Evolutionary conservation across 2,888 invertebrate genomes (phyloP), one percentile per base, ranked within the genome.

Genomic region (Eremobia ochroleuca): DNA sequence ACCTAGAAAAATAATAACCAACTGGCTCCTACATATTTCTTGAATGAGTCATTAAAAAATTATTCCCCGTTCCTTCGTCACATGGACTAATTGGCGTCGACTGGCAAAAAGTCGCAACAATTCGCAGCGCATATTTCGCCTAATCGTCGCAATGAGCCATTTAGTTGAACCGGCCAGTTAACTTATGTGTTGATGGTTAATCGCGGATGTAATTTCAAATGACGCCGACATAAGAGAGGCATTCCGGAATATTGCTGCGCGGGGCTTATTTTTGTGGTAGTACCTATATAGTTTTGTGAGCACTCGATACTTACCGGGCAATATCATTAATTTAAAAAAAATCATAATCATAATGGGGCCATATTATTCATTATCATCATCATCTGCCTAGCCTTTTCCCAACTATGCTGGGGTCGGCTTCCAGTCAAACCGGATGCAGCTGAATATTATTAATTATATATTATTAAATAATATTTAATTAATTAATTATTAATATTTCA

Each of bases 131-230:
- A 95, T 95, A 91, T 94, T 93, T 94, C 92, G 90, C 85, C 93
- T 96, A 96, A 96, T 95, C 93, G 93, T 83, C 91, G 92, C 91
- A 91, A 93, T 91, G 91, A 91, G 88, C 91, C 91, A 89, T 91
- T 93, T 92, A 93, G 93, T 70, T 91, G 65, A 85, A 90, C 87
- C 81, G 88, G 88, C 90, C 90, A 88, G 82, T 82, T 84, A 82
- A 79, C 82, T 89, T 83, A 81, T 85, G 85, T 81, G 86, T 83
- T 85, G 72, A 88, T 90, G 91, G 92, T 92, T 94, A 94, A 95
- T 95, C 93, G 91, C 92, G 94, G 93, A 93, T 94, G 95, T 93
- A 92, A 94, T 94, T 94, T 94, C 90, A 93, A 93, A 93, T 90
- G 91, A 89, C 88, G 89, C 89, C 86, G 87, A 87, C 88, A 79